phyloP scores from a whole-genome alignment of 2,113 vertebrate genomes.

The Indri indri region DNA sequence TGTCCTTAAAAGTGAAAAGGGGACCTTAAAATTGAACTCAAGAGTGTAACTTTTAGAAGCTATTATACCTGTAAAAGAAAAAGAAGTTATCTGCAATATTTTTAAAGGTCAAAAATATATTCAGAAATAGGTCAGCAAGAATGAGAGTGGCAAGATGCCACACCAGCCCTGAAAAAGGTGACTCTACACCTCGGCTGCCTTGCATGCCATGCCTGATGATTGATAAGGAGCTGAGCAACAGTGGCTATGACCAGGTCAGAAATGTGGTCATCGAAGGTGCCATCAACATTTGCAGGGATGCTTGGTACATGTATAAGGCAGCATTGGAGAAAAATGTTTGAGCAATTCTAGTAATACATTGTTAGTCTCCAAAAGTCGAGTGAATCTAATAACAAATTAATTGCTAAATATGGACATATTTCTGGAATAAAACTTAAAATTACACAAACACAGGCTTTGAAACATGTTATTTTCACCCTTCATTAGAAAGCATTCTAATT shows the following conservation, averaged over 20 bases:
- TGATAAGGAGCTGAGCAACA: not conserved
- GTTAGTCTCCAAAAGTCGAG: not conserved
- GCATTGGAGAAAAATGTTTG: not conserved
- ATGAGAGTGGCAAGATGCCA: not conserved
- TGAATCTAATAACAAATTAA: not conserved
- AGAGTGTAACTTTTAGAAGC: conserved; percentile 40
- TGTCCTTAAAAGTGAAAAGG: conserved; percentile 43
- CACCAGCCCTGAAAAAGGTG: not conserved
- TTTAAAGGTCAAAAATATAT: conserved; percentile 76
- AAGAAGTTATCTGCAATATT: conserved; percentile 54
- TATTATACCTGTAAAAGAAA: conserved; percentile 67
- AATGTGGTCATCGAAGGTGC: no score
- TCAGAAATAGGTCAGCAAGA: conserved; percentile 52
- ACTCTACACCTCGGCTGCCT: not conserved
- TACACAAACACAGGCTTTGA: not conserved
- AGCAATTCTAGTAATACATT: not conserved
- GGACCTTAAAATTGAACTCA: conserved; percentile 62
- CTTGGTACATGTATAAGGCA: not conserved
- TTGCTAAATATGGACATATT: not conserved
- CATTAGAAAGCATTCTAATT: not conserved
- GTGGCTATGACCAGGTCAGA: not conserved
- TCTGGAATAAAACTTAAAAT: not conserved
- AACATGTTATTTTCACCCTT: not conserved
- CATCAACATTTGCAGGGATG: accelerated
- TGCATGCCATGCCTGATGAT: not conserved